These are phyloP conservation scores for Ceratina japonica DNA, from an alignment of 1,140 invertebrate genomes.

Conservation along the genomic window DNA sequence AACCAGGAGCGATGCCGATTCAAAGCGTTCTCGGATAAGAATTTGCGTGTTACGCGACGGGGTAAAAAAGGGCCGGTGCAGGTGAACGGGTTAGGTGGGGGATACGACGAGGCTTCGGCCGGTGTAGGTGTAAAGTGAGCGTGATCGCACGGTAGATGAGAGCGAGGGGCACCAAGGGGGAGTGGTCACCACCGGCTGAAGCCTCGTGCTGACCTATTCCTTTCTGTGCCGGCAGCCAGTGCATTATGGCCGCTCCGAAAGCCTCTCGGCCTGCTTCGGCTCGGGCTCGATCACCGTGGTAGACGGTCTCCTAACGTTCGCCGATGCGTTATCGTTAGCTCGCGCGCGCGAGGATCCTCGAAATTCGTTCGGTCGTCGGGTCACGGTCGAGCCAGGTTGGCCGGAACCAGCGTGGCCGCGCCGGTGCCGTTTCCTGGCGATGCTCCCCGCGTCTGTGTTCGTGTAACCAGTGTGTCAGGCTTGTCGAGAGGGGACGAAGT, in stretches of 20 bases:
- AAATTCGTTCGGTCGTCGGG: background rate
- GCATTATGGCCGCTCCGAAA: conserved; percentile 76
- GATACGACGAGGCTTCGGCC: background rate
- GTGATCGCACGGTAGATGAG: conserved; percentile 69
- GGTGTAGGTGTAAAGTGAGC: conserved; percentile 74
- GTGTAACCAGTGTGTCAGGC: conserved; percentile 47
- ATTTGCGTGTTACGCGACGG: background rate
- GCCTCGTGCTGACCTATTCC: conserved; percentile 78
- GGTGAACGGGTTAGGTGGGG: conserved; percentile 55
- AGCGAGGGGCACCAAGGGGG: conserved; percentile 71
- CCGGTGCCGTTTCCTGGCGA: conserved; percentile 44
- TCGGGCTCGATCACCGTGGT: conserved; percentile 39
- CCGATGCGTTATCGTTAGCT: conserved; percentile 27
- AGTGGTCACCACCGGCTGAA: conserved; percentile 75
- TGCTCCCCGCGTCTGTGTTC: conserved; percentile 21
- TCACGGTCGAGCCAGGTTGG: conserved; percentile 4
- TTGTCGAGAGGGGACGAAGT: conserved; percentile 27
- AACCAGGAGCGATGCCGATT: background rate
- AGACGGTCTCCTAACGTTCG: conserved; percentile 39
- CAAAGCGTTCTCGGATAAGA: background rate
- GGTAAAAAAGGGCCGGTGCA: conserved; percentile 42
- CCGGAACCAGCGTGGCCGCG: conserved; percentile 31
- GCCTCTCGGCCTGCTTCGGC: conserved; percentile 51
- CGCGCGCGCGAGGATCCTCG: background rate
- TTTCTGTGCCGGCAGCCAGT: conserved; percentile 73